Evolutionary conservation across 2,113 vertebrate genomes (phyloP), one percentile per base, ranked within the genome.

Genomic region (Carollia perspicillata): DNA sequence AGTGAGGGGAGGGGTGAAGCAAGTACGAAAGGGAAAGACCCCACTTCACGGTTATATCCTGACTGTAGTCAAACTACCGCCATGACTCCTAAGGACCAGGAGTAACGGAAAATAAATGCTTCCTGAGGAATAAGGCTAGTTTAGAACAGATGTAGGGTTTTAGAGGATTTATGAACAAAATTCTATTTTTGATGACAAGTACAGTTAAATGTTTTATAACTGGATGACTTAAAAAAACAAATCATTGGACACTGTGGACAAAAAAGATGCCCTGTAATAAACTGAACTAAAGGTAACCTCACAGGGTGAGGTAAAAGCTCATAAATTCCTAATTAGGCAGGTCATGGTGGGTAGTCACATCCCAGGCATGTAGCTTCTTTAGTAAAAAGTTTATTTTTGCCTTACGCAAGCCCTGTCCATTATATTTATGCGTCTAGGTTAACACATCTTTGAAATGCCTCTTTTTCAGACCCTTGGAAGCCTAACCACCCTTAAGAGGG

Each of bases 161-260:
- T 60, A 37, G 9, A 33, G 28, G 49, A 92, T 12, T 83, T 97
- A 96, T 16, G 81, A 94, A 89, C 66, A 92, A 40, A 94, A 53
- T 49, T 92, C 23, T 65, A 86, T 78, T 74, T 85, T 80, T 81
- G 65, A 77, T 92, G 23, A 42, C n/a, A 84, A 94, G 63, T 2
- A 77, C 18, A 80, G 26, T 90, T 97, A 84, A 94, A 74, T 89
- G n/a, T 89, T 96, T 94, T 89, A 92, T 9, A 86, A 72, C 30
- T 49, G 83, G 60, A 44, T 55, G 49, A 47, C 68, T 81, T 85
- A 94, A 93, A 87, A 87, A 93, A 93, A 94, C 60, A 60, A 84
- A 95, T 89, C 60, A 84, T 26, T 1, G 30, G n/a, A 87, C 44
- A 93, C 37, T 30, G 23, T 42, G 40, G 71, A 44, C 7, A 74